Evolutionary conservation across 2,797 vertebrate genomes (phyloP).

Genomic region (Monodelphis domestica): DNA sequence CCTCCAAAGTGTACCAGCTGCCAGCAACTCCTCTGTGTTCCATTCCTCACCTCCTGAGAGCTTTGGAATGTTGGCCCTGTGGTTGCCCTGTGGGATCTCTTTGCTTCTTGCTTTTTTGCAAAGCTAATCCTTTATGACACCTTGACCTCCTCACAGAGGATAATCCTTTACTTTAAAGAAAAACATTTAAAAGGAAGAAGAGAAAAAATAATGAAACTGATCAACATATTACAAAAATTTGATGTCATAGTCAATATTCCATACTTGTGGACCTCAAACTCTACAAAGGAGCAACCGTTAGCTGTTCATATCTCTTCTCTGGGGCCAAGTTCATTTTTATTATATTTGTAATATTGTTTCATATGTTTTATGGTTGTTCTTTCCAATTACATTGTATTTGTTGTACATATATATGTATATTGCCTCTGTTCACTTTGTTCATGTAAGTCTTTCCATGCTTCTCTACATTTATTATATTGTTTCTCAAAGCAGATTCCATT

Average conservation of each 20-base stretch:
- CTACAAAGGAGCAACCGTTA: background rate
- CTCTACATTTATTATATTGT: background rate
- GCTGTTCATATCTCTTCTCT: background rate
- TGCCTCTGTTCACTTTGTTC: background rate
- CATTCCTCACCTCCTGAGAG: no score
- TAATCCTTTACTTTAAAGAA: background rate
- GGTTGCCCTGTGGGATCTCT: no score
- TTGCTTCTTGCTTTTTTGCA: no score
- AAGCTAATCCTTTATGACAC: no score
- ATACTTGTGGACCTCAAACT: background rate
- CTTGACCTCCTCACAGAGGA: background rate
- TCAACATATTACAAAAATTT: background rate
- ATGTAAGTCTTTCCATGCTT: background rate
- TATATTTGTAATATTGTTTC: background rate
- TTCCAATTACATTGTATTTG: background rate
- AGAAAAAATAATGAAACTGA: background rate
- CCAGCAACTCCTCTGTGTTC: no score
- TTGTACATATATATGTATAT: background rate
- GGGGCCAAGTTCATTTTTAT: background rate
- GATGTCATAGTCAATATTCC: background rate
- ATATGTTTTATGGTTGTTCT: background rate
- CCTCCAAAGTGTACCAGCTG: no score
- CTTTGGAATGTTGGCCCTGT: no score
- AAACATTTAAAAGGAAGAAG: background rate
- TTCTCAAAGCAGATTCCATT: background rate